phyloP scores from a whole-genome alignment of 2,113 vertebrate genomes.

The Amblyopsis rosae region DNA sequence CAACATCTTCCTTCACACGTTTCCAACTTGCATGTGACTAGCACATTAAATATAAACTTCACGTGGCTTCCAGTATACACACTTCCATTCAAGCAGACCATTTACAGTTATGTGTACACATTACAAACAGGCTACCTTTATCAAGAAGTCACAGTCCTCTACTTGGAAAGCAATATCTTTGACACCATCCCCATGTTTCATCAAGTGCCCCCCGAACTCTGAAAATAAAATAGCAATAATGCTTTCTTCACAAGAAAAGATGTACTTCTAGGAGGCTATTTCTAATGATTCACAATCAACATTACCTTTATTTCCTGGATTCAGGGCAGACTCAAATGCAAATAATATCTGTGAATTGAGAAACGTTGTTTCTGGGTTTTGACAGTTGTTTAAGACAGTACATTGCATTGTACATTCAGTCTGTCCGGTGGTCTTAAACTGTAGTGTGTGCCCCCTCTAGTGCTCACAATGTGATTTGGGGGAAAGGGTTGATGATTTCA shows the following conservation, averaged over 20 bases:
- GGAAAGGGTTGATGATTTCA: no score
- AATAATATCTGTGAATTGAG: constrained; percentile 75
- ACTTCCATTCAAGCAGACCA: neutral
- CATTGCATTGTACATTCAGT: neutral
- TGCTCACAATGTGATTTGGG: no score
- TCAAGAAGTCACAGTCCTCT: constrained; percentile 80
- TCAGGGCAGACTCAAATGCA: constrained; percentile 76
- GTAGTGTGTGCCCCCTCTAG: no score
- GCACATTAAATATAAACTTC: no score
- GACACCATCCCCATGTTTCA: constrained; percentile 80
- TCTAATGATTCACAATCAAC: neutral
- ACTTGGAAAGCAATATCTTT: constrained; percentile 84
- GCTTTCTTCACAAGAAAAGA: neutral
- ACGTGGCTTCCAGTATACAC: no score
- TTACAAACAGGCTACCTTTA: constrained; percentile 69
- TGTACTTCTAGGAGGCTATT: neutral
- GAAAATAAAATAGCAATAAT: constrained; percentile 10
- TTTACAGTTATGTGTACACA: no score
- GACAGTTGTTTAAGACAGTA: neutral
- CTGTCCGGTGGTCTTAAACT: no score
- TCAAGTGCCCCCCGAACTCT: constrained; percentile 78
- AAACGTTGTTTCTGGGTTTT: neutral
- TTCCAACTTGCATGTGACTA: neutral
- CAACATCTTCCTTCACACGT: neutral
- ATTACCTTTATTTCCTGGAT: constrained; percentile 79